Evolutionary conservation across 2,888 invertebrate genomes (phyloP), one percentile per base, ranked within the genome.

Genomic region (Ypsolopha scabrella): DNA sequence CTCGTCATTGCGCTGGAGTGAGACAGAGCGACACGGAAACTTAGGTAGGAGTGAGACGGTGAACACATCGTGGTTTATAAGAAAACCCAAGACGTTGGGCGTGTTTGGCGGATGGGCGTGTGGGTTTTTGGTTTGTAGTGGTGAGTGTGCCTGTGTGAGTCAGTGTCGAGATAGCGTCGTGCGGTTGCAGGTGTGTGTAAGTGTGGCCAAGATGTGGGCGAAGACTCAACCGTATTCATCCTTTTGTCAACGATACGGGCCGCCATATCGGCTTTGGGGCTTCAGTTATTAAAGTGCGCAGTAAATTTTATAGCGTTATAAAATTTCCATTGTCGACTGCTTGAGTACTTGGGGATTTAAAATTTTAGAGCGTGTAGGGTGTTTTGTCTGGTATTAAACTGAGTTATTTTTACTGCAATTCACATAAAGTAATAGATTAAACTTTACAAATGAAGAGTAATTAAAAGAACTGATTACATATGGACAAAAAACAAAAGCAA

Each of bases 21-120:
- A 73, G 80, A 77, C 63, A 58, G 56, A 52, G 55, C 57, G 58
- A 58, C 60, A 60, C 56, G 38, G 52, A 43, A 45, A 57, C 57
- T 52, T 52, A 58, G 37, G 72, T 51, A 48, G 65, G 75, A 86
- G 65, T 62, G 67, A 70, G 82, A 85, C 67, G 69, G 70, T 71
- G 75, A 76, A 83, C 77, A 71, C 80, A 80, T 80, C 85, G 86
- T 78, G 86, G 86, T 83, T 83, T 86, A 83, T 85, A 86, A 86
- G 86, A 86, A 86, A 86, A 86, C 86, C 83, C 78, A 86, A 86
- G 86, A 86, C 81, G 83, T 80, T 83, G 86, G 86, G 86, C 86
- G 86, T 86, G 86, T 85, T 85, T 83, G 80, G 80, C 80, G 83
- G 85, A 80, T 81, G 85, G 83, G 83, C 82, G 85, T 82, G 78